A percentile compares a stretch with the other conserved stretches of the same genome.
Evolutionary conservation across 2,888 invertebrate species (phyloP).

Genomic region (Chalcosyrphus nemorum): DNA sequence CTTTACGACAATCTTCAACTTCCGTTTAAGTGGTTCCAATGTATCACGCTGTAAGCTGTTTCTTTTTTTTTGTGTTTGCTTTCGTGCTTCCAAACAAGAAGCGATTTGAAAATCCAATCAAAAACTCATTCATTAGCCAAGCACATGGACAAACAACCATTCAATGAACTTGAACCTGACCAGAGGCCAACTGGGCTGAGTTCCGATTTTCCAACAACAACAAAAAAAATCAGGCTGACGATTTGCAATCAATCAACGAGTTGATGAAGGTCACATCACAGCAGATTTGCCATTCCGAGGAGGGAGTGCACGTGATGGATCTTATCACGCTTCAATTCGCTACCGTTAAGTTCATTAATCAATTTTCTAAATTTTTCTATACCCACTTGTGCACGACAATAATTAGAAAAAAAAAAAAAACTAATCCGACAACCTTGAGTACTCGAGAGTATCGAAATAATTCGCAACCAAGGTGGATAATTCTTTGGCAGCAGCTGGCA

Average conservation of each 20-base stretch:
- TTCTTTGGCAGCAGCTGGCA: neutral
- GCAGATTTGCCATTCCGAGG: neutral
- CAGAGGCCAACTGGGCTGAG: constrained; percentile 1
- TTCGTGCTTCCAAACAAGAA: neutral
- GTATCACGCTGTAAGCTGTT: neutral
- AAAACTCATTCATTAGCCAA: constrained; percentile 21
- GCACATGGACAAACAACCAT: constrained; percentile 15
- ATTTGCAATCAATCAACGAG: constrained; percentile 24
- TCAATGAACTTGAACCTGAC: constrained; percentile 40
- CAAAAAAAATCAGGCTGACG: neutral
- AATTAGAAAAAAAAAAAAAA: neutral
- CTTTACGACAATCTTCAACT: constrained; percentile 2
- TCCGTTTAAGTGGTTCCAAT: constrained; percentile 29
- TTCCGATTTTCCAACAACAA: neutral
- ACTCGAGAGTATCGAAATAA: constrained; percentile 1
- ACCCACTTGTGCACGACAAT: neutral
- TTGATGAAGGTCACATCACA: constrained; percentile 12
- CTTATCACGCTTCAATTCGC: constrained; percentile 5
- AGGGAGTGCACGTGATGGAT: constrained; percentile 14
- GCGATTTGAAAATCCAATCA: neutral
- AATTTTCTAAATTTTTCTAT: constrained; percentile 5
- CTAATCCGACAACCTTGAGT: constrained; percentile 17
- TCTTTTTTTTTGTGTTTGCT: neutral
- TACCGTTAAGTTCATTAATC: constrained; percentile 42
- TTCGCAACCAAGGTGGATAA: constrained; percentile 8